Base-by-base conservation (phyloP, 2,888 invertebrate species). In the Proisotoma minuta region DNA sequence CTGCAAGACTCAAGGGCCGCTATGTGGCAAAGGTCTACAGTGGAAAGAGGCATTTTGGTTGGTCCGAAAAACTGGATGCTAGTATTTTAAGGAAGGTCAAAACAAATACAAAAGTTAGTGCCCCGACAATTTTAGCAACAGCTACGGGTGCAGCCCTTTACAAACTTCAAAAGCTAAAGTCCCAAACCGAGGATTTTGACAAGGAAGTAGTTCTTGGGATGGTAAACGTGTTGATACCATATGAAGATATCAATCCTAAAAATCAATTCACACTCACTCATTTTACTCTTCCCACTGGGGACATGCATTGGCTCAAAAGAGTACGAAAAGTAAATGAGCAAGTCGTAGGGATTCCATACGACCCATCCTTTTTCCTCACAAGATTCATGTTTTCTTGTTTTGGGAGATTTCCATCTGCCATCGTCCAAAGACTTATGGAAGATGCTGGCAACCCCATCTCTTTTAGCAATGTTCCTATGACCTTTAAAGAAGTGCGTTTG, bases 231-330 rank as follows among this genome's bases (percentile, higher is more conserved):
- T 27, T 69, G 1, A 18, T 65, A 4, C 71, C 71, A 1, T 71
- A 71, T 47, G 66, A 66, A 2, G 59, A 66, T 39, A 57, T 59
- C 12, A 29, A 59, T 23, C 62, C 63, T 2, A 60, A 66, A 18
- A 71, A 71, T 61, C 65, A 66, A n/a, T 70, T 68, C 58, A 69
- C 66, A n/a, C 59, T 67, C 0, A 63, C 63, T 22, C 65, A 66
- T 56, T 64, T 69, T 20, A 51, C 53, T 2, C 52, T 66, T 0
- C 53, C 57, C 22, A 64, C 57, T n/a, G 57, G 59, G 8, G 43
- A 47, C 3, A 39, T 51, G 10, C 43, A 59, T 2, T 40, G 63
- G 27, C 22, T 62, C 2, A 51, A 66, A 57, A 57, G 65, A 50
- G 39, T 70, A 3, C 54, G 57, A 20, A 28, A 48, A n/a, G 61